Evolutionary conservation across 2,888 invertebrate species (phyloP), one percentile per base, ranked within the genome.

Genomic region (Drosophila lacicola): DNA sequence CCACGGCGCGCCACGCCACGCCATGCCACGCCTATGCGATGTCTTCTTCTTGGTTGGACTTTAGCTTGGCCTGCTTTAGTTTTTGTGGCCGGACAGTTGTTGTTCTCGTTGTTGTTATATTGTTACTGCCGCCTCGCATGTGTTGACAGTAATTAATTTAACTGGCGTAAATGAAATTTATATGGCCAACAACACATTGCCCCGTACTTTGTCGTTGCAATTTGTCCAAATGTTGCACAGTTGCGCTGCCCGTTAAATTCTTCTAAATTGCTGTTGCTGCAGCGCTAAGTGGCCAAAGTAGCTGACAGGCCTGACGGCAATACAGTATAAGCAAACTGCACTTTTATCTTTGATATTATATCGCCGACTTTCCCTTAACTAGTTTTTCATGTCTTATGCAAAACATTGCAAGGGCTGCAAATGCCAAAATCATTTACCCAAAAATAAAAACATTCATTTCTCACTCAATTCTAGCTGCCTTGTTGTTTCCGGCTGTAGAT

Each of bases 101-200:
- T 67, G 68, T 45, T 71, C 70, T 57, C 44, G 29, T 11, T 65
- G 41, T 44, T 44, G 64, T 17, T 34, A 17, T 34, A 34, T 42
- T 54, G 50, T 39, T 57, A 45, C 44, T 51, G 60, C 62, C 56
- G 66, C 54, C 65, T 69, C 75, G 76, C 88, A 83, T 88, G 83
- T 84, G 83, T 84, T 80, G 83, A 88, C 88, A 84, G 83, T 88
- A 84, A 84, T 88, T 84, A 84, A 88, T 88, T 84, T 82, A 88
- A 85, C 88, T 71, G 78, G 64, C 86, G 78, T 76, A 78, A 85
- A 76, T 88, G 68, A 82, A 84, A 85, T 88, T 84, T 88, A 85
- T 84, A 82, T 44, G 78, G 69, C 80, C 80, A 73, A 71, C 76
- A 73, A 68, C 86, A 84, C 86, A 85, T 88, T 83, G 80, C 66